Percentiles rank a stretch among this genome's conserved stretches.
phyloP scores from a whole-genome alignment of 1,140 invertebrate genomes.

The Venustaconcha ellipsiformis region DNA sequence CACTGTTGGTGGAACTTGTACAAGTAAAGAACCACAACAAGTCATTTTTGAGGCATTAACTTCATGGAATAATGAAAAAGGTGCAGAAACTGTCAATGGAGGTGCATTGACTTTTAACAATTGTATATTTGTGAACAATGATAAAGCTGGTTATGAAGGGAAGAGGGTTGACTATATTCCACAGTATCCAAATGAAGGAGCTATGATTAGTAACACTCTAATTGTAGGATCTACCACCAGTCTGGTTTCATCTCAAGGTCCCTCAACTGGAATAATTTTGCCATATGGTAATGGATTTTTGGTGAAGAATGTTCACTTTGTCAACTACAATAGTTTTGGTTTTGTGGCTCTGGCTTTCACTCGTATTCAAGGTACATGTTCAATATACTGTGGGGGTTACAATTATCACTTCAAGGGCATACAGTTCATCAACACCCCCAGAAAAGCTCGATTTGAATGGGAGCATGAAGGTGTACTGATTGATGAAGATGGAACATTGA shows the following conservation, averaged over 20 bases:
- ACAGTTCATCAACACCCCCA: slow-evolving; percentile 40
- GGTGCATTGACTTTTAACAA: slow-evolving; percentile 61
- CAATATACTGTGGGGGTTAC: slow-evolving; percentile 41
- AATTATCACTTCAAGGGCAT: slow-evolving; percentile 29
- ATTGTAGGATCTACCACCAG: slow-evolving; percentile 42
- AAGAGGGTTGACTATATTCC: slow-evolving; percentile 43
- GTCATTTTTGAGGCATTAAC: slow-evolving; percentile 48
- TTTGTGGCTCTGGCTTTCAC: slow-evolving; percentile 37
- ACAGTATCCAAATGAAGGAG: slow-evolving; percentile 24
- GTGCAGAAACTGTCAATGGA: slow-evolving; percentile 60
- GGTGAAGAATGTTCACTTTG: slow-evolving; percentile 40
- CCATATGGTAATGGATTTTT: slow-evolving; percentile 45
- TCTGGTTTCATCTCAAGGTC: slow-evolving; percentile 11
- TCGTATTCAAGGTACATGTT: slow-evolving; percentile 38
- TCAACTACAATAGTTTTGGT: slow-evolving; percentile 43
- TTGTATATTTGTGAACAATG: slow-evolving; percentile 60
- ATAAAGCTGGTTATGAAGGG: slow-evolving; percentile 56
- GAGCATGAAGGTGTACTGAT: slow-evolving; percentile 44
- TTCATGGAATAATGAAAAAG: slow-evolving; percentile 65
- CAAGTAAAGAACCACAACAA: slow-evolving; percentile 20
- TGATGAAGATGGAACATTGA: slow-evolving; percentile 48
- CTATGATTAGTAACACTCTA: slow-evolving; percentile 41
- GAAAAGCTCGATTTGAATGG: slow-evolving; percentile 42
- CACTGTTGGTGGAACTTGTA: slow-evolving; percentile 44
- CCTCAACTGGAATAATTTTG: slow-evolving; percentile 42